Conservation (phyloP, 2,113 vertebrate species). For the Corythoichthys haematopterus region DNA sequence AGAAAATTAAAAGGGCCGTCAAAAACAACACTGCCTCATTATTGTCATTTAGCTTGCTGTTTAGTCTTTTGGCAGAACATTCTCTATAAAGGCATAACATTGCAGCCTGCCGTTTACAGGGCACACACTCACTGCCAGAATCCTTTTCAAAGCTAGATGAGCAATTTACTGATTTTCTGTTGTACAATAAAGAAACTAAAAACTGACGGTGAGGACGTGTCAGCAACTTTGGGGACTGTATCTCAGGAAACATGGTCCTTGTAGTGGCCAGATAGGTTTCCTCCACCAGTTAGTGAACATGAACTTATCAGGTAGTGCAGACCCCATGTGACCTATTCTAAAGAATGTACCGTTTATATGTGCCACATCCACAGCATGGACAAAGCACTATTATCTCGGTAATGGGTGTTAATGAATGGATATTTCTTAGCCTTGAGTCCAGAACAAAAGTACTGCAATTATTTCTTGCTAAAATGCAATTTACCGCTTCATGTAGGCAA, state of each 20-base stretch:
- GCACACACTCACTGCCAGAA: conserved; percentile 43
- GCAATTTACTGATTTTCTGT: conserved; percentile 38
- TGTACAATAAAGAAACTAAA: conserved; percentile 14
- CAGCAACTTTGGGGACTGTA: conserved; percentile 48
- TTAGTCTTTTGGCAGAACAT: conserved; percentile 56
- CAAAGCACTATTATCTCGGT: conserved; percentile 8
- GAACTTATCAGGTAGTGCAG: conserved; percentile 68
- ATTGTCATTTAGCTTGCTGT: conserved; percentile 58
- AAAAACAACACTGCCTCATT: conserved; percentile 23
- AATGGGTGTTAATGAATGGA: conserved; percentile 4
- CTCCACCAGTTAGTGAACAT: conserved; percentile 51
- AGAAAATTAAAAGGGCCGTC: no score
- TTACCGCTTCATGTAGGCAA: background rate
- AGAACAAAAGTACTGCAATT: conserved; percentile 5
- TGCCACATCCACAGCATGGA: conserved; percentile 22
- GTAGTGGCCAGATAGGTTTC: conserved; percentile 51
- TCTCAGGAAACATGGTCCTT: conserved; percentile 50
- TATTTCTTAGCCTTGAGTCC: conserved; percentile 7
- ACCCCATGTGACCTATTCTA: conserved; percentile 61
- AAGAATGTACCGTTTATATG: conserved; percentile 59
- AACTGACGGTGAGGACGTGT: conserved; percentile 23
- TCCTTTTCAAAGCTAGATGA: conserved; percentile 45
- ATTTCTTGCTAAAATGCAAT: background rate
- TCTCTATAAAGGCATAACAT: conserved; percentile 52
- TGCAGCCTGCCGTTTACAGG: conserved; percentile 12